Evolutionary conservation across 2,797 vertebrate genomes (phyloP).

Genomic region (Aselliscus stoliczkanus): DNA sequence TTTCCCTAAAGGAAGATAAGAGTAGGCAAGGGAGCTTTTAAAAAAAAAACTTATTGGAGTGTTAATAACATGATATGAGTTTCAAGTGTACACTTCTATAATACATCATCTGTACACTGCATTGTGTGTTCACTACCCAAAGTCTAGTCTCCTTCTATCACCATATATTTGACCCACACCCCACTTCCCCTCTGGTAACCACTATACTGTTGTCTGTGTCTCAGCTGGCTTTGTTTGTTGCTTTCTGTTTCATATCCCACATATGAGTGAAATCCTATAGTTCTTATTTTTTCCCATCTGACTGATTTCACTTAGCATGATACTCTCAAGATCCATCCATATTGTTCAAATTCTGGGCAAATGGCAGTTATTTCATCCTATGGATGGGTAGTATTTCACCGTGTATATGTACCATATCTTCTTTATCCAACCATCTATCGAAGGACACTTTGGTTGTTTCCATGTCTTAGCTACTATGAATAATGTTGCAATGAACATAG

Average conservation of each 20-base stretch:
- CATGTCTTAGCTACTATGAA: neutral
- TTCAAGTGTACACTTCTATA: neutral
- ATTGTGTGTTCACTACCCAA: neutral
- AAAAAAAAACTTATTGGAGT: neutral
- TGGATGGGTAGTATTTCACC: neutral
- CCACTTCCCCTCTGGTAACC: neutral
- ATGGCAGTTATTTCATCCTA: neutral
- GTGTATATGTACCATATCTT: neutral
- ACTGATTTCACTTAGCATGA: neutral
- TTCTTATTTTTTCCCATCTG: neutral
- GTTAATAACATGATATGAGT: neutral
- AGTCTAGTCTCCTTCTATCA: neutral
- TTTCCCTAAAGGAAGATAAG: neutral
- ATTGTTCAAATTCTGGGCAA: too few relatives aligned
- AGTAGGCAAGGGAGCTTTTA: neutral
- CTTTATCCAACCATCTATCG: neutral
- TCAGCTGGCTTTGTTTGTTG: neutral
- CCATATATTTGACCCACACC: neutral
- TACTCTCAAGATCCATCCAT: neutral
- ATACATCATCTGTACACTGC: neutral
- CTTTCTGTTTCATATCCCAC: neutral
- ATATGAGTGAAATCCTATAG: neutral
- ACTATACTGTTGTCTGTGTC: neutral
- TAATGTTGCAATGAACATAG: neutral
- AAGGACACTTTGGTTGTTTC: neutral